phyloP scores from a whole-genome alignment of 2,113 vertebrate genomes.

The Amblyornis subalaris region DNA sequence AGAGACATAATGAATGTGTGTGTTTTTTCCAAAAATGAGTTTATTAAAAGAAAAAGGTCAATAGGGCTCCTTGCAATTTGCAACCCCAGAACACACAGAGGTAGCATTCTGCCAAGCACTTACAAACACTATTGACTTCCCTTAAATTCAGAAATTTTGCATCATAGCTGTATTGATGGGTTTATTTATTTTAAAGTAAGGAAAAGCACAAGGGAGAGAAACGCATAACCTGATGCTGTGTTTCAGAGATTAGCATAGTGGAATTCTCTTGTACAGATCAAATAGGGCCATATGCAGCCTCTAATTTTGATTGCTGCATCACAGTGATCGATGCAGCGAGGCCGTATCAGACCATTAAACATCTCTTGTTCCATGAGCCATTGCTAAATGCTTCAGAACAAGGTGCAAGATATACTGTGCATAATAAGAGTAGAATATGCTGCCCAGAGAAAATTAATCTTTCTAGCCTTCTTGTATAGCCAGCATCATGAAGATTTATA shows the following conservation, averaged over 20 bases:
- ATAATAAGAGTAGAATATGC: conserved; percentile 17
- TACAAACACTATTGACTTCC: background rate
- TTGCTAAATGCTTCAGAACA: conserved; percentile 34
- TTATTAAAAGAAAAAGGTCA: conserved; percentile 41
- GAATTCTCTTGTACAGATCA: conserved; percentile 8
- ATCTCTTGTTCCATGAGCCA: conserved; percentile 18
- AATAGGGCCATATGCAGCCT: background rate
- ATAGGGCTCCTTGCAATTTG: background rate
- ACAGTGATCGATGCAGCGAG: conserved; percentile 7
- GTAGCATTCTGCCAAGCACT: background rate
- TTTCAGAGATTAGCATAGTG: conserved; percentile 10
- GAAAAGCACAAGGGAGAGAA: background rate
- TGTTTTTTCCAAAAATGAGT: conserved; percentile 16
- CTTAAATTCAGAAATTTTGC: conserved; percentile 1
- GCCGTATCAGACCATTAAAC: conserved; percentile 8
- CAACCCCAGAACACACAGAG: background rate
- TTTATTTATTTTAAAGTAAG: background rate
- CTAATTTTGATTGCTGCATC: conserved; percentile 19
- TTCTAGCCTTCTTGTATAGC: background rate
- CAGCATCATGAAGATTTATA: conserved; percentile 3
- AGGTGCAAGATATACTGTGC: conserved; percentile 34
- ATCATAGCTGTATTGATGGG: background rate
- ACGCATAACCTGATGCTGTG: background rate
- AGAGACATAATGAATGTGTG: background rate
- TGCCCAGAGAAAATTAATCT: conserved; percentile 40